These are phyloP conservation scores for Parnassius smintheus DNA, from an alignment of 2,888 invertebrate genomes.

Conservation along the genomic window DNA sequence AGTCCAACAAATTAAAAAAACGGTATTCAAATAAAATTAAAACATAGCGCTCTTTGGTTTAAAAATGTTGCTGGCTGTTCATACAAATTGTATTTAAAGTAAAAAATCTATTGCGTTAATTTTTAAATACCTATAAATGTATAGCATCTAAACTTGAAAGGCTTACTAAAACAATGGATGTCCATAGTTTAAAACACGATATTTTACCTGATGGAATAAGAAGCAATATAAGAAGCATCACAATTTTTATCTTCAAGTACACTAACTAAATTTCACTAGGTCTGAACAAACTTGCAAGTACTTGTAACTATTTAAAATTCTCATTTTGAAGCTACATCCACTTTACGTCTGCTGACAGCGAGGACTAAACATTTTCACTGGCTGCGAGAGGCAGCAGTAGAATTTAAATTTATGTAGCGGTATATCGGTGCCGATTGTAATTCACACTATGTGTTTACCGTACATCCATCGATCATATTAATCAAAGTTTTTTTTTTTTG, in stretches of 20 bases:
- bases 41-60: no score
- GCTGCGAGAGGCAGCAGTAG: slow-evolving; percentile 58
- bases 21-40: no score
- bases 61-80: no score
- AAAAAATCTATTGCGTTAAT: no score
- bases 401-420: slow-evolving; percentile 78
- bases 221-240: slow-evolving; percentile 67
- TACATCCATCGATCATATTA: slow-evolving; percentile 65
- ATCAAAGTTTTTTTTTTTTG: slow-evolving; percentile 40
- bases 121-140: no score
- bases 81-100: no score
- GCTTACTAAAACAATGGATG: neutral
- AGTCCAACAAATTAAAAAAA: neutral
- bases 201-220: slow-evolving; percentile 57
- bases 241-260: slow-evolving; percentile 52
- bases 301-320: slow-evolving; percentile 63
- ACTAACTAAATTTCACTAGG: slow-evolving; percentile 61
- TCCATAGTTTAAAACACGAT: slow-evolving; percentile 35
- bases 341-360: slow-evolving; percentile 64
- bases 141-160: no score
- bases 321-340: slow-evolving; percentile 72
- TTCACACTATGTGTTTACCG: slow-evolving; percentile 56
- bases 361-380: slow-evolving; percentile 76
- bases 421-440: slow-evolving; percentile 63
- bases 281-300: slow-evolving; percentile 59